Evolutionary conservation across 2,113 vertebrate species (phyloP), one percentile per base, ranked within the genome.

Genomic region (Lota lota): DNA sequence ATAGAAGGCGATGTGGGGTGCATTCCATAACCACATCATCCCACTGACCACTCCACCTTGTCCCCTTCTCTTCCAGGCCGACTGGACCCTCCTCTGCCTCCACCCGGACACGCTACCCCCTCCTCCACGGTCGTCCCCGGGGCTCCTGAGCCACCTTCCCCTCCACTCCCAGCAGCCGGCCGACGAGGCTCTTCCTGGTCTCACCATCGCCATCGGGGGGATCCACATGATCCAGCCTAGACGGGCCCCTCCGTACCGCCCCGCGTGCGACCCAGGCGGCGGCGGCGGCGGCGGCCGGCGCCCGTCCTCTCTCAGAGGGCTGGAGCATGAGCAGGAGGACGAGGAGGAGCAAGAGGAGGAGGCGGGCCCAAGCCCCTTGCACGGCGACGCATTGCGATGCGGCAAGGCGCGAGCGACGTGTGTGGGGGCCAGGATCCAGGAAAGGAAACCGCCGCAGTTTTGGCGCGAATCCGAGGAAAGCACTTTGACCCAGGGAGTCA

Each of bases 151-250:
- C 81, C 96, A 98, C 78, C 94, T 98, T 75, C 96, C 96, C 22
- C 90, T 98, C 85, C 96, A 97, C 82, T 98, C 96, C 10, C 96
- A 97, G 91, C 92, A 90, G 80, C 86, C 93, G 10, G 57, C 87
- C 63, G 40, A 1, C 10, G 40, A 8, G 40, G 85, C 93, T 14
- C 79, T 89, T 63, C 92, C 90, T 0, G 95, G 87, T 68, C 91
- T 93, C 61, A 90, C 97, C 87, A 95, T 98, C 74, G 95, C 95
- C 69, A 97, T 98, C 1, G 96, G 96, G 40, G 96, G 96, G 67
- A 97, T 98, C 73, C 95, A 98, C 88, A 96, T 98, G 95, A 94
- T 98, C 60, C 95, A 95, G 74, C 88, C 94, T 8, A 79, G 94
- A 71, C 93, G 94, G 0, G 88, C 93, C 0, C 88, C 83, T 57